Evolutionary conservation across 2,888 invertebrate species (phyloP).

Genomic region (Ethmia dodecea): DNA sequence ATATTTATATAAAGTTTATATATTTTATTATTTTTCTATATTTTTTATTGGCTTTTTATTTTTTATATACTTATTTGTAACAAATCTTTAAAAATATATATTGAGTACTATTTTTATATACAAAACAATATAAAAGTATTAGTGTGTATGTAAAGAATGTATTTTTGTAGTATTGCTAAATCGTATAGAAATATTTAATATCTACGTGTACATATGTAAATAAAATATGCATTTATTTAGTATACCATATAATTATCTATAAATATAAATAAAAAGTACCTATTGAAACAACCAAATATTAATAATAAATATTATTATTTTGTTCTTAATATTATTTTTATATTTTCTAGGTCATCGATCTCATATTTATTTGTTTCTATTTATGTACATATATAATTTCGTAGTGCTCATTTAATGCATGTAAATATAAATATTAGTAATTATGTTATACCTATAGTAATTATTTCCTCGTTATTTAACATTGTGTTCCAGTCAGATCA

Average conservation of each 20-base stretch:
- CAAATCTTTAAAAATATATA: conserved; percentile 9
- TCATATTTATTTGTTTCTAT: conserved; percentile 44
- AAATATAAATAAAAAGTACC: too few species aligned
- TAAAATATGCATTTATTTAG: conserved; percentile 51
- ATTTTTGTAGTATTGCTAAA: background rate
- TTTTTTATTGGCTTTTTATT: too few species aligned
- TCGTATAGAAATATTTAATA: conserved; percentile 5
- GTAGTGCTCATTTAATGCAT: conserved; percentile 29
- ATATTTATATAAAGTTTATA: conserved; percentile 16
- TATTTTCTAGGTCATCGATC: conserved; percentile 36
- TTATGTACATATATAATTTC: conserved; percentile 19
- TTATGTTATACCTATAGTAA: conserved; percentile 26
- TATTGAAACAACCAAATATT: conserved; percentile 27
- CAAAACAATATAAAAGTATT: conserved; percentile 17
- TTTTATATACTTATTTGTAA: too few species aligned
- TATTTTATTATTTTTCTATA: conserved; percentile 9
- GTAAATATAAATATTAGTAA: conserved; percentile 38
- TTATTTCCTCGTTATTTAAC: conserved; percentile 22
- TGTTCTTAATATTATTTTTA: conserved; percentile 24
- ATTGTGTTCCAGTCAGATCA: conserved; percentile 29
- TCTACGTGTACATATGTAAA: conserved; percentile 44
- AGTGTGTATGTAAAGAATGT: conserved; percentile 16
- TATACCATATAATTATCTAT: conserved; percentile 13
- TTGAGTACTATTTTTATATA: conserved; percentile 10
- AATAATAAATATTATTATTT: too few species aligned